A percentile compares a stretch with the other conserved stretches of the same genome.
Conservation (phyloP, 2,888 invertebrate species). For the Acronicta psi region DNA sequence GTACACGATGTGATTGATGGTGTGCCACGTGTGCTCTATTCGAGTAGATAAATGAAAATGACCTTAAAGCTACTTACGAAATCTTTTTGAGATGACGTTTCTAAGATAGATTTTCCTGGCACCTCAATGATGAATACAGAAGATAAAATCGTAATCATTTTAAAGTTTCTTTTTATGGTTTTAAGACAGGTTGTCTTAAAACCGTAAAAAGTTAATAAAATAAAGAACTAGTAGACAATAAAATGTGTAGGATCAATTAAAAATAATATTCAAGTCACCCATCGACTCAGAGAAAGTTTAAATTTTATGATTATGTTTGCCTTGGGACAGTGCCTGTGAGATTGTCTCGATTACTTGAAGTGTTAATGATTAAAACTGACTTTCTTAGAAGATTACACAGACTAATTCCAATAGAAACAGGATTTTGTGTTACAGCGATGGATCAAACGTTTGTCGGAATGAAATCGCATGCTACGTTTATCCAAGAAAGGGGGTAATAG, state of each 20-base stretch:
- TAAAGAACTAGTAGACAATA: conserved; percentile 47
- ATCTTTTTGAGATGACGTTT: conserved; percentile 34
- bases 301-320: conserved; percentile 38
- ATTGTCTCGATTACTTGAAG: conserved; percentile 57
- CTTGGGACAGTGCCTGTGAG: conserved; percentile 50
- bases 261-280: conserved; percentile 45
- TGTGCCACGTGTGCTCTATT: conserved; percentile 39
- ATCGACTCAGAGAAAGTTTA: conserved; percentile 37
- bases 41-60: conserved; percentile 43
- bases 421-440: conserved; percentile 7
- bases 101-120: conserved; percentile 44
- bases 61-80: conserved; percentile 39
- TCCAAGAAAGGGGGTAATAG: conserved; percentile 43
- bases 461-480: conserved; percentile 6
- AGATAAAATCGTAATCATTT: conserved; percentile 14
- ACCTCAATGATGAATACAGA: conserved; percentile 16
- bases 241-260: conserved; percentile 47
- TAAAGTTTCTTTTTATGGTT: conserved; percentile 24
- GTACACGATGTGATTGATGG: conserved; percentile 58
- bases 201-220: conserved; percentile 35
- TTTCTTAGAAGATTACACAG: conserved; percentile 61
- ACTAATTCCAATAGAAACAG: conserved; percentile 6
- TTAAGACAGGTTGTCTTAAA: conserved; percentile 33
- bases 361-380: conserved; percentile 60
- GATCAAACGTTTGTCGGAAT: background rate